These are phyloP conservation scores for Cyclophora punctaria DNA, from an alignment of 2,888 invertebrate species.

Conservation along the genomic window DNA sequence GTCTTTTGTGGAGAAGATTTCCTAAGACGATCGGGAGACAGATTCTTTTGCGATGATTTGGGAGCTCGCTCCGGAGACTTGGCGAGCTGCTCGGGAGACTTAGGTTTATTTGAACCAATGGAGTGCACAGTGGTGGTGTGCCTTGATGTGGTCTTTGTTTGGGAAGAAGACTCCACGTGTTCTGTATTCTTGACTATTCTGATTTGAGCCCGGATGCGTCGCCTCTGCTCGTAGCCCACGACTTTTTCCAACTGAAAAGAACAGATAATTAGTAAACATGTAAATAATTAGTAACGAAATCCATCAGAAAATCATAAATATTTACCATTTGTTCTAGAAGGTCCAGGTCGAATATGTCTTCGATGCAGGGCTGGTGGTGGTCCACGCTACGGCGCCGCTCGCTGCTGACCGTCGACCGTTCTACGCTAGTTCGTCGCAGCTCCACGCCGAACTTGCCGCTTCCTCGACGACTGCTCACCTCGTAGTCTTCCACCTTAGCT, in stretches of 20 bases:
- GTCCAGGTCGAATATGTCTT: conserved; percentile 82
- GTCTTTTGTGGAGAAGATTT: conserved; percentile 27
- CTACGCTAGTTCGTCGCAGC: conserved; percentile 74
- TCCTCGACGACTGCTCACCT: conserved; percentile 67
- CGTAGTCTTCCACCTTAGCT: conserved; percentile 44
- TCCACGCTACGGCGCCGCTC: conserved; percentile 66
- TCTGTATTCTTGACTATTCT: conserved; percentile 80
- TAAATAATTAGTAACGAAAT: conserved; percentile 21
- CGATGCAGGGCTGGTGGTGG: conserved; percentile 76
- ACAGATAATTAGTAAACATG: conserved; percentile 10
- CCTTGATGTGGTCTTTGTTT: conserved; percentile 35
- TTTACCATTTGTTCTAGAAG: conserved; percentile 82
- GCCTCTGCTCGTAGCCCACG: conserved; percentile 83
- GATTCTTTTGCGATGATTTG: conserved; percentile 29
- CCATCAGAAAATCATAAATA: conserved; percentile 30
- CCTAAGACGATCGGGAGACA: conserved; percentile 38
- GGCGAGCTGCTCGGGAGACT: conserved; percentile 36
- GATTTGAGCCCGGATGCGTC: conserved; percentile 85
- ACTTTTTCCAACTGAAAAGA: conserved; percentile 81
- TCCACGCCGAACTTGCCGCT: conserved; percentile 82
- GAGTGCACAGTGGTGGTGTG: conserved; percentile 24
- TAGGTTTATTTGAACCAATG: conserved; percentile 17
- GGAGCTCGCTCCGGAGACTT: conserved; percentile 33
- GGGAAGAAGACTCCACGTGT: conserved; percentile 28
- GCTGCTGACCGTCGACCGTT: conserved; percentile 59